Conservation (phyloP, 2,797 vertebrate species). For the Etheostoma perlongum region DNA sequence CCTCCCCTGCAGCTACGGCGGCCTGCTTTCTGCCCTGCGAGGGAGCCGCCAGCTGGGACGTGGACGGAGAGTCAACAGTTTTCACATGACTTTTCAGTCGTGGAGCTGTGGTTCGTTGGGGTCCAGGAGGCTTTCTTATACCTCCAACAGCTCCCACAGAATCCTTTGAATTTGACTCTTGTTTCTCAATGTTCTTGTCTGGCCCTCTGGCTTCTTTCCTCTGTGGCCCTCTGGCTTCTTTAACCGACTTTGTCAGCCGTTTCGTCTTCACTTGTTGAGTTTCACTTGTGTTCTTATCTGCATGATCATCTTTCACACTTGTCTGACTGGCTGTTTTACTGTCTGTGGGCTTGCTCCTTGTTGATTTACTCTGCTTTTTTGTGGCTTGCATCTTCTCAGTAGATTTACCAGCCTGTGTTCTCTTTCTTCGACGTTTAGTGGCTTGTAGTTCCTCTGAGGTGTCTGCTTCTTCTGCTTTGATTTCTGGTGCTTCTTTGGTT, state of each 20-base stretch:
- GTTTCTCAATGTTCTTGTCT: too few relatives aligned
- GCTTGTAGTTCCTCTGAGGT: background rate
- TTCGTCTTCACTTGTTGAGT: background rate
- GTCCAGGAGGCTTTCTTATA: background rate
- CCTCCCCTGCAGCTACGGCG: background rate
- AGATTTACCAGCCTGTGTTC: background rate
- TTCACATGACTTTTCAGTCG: background rate
- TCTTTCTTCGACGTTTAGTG: background rate
- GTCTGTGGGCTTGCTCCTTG: background rate
- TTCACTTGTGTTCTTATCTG: background rate
- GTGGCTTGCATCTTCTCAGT: background rate
- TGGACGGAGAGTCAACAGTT: background rate
- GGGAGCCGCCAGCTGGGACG: background rate
- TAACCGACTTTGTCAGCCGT: background rate
- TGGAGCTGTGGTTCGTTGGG: background rate
- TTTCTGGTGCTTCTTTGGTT: background rate
- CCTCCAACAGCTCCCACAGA: background rate
- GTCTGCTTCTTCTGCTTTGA: background rate
- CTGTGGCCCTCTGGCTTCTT: background rate
- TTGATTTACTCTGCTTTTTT: slow-evolving; percentile 7
- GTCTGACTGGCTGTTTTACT: background rate
- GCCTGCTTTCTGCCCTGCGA: background rate
- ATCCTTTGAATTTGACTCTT: background rate
- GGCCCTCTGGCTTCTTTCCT: background rate
- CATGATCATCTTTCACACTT: background rate